These are phyloP conservation scores for Rhagoletis pomonella DNA, from an alignment of 1,140 invertebrate species.

Conservation along the genomic window DNA sequence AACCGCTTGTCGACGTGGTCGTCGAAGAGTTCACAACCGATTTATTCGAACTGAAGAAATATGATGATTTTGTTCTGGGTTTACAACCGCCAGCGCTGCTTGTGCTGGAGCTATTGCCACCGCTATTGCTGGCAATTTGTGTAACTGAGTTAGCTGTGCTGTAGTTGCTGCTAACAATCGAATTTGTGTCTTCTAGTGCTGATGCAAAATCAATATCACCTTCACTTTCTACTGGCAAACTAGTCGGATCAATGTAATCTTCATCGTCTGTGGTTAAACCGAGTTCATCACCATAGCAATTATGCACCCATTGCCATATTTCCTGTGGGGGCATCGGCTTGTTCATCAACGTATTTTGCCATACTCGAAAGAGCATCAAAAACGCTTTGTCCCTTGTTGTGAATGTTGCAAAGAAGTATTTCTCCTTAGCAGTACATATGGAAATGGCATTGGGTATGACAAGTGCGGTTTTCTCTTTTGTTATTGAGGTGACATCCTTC, in stretches of 20 bases:
- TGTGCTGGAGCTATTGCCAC: background rate
- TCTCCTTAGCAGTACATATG: conserved; percentile 88
- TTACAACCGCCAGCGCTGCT: conserved; percentile 60
- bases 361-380: conserved; percentile 94
- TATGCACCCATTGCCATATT: conserved; percentile 92
- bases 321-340: conserved; percentile 90
- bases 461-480: conserved; percentile 92
- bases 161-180: conserved; percentile 58
- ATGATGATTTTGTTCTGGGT: conserved; percentile 62
- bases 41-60: conserved; percentile 64
- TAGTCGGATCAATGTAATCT: conserved; percentile 81
- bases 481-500: conserved; percentile 93
- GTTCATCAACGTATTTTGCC: conserved; percentile 96
- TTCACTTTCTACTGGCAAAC: conserved; percentile 62
- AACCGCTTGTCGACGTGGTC: conserved; percentile 63
- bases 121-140: conserved; percentile 20
- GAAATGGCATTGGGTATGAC: conserved; percentile 97
- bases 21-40: conserved; percentile 67
- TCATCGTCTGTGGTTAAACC: conserved; percentile 94
- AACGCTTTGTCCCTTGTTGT: conserved; percentile 93
- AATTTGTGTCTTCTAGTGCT: conserved; percentile 64
- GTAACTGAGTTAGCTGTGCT: conserved; percentile 17
- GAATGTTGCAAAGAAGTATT: conserved; percentile 95
- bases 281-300: conserved; percentile 93
- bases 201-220: conserved; percentile 65